phyloP scores from a whole-genome alignment of 2,888 invertebrate genomes.

The Cephus runcator region DNA sequence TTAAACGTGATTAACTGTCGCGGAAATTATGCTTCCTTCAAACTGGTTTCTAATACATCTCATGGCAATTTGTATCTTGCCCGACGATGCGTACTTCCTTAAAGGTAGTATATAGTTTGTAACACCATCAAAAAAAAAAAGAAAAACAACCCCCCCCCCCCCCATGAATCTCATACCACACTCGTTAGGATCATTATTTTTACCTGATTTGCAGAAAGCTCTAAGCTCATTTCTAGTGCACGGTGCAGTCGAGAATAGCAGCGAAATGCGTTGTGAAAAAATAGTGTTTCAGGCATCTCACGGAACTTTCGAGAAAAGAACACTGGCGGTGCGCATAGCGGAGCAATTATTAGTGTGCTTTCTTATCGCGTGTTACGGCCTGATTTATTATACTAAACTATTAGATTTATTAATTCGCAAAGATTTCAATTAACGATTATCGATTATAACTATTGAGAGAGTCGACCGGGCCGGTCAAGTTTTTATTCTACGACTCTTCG shows the following conservation, averaged over 20 bases:
- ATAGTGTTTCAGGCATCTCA: neutral
- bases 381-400: neutral
- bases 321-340: neutral
- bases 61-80: neutral
- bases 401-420: neutral
- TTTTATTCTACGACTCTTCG: neutral
- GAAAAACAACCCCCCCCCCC: neutral
- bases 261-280: neutral
- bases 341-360: neutral
- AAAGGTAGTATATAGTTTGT: constrained; percentile 9
- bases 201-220: neutral
- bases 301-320: neutral
- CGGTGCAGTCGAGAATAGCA: neutral
- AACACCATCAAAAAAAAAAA: neutral
- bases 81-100: constrained; percentile 6
- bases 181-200: neutral
- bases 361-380: neutral
- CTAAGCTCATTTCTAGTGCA: neutral
- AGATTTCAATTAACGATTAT: neutral
- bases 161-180: neutral
- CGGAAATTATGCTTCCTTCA: neutral
- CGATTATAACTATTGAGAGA: neutral
- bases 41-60: neutral
- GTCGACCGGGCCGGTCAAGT: neutral
- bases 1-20: neutral